A percentile compares a stretch with the other conserved stretches of the same genome.
phyloP scores from a whole-genome alignment of 2,797 vertebrate genomes.

The Sebastolobus alascanus region DNA sequence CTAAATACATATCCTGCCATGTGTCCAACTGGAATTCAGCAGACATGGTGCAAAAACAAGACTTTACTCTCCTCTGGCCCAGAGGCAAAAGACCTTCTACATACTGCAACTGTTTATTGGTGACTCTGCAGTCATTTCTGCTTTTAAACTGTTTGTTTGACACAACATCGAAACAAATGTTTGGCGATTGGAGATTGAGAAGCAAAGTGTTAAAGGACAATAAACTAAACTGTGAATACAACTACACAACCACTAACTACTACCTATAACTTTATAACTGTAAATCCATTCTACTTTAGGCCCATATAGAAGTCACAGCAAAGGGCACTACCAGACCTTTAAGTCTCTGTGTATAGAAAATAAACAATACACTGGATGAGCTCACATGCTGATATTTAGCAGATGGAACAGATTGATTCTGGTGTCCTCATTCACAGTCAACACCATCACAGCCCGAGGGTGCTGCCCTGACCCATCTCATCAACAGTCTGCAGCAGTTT shows the following conservation, averaged over 20 bases:
- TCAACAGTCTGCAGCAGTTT: constrained; percentile 33
- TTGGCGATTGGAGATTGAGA: not conserved
- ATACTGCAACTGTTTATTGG: constrained; percentile 13
- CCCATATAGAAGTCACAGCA: not conserved
- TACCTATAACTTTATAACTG: not conserved
- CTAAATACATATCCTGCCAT: constrained; percentile 66
- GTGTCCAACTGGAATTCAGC: constrained; percentile 47
- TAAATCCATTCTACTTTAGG: not conserved
- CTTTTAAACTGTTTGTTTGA: not conserved
- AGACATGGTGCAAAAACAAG: constrained; percentile 56
- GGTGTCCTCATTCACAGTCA: constrained; percentile 56
- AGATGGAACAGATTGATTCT: constrained; percentile 60
- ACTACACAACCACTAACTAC: not conserved
- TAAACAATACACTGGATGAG: constrained; percentile 4
- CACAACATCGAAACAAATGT: not conserved
- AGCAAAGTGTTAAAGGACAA: not conserved
- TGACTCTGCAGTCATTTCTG: not conserved
- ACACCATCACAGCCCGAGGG: constrained; percentile 47
- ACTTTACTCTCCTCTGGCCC: constrained; percentile 43
- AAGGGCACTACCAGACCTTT: not conserved
- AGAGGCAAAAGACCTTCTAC: constrained; percentile 24
- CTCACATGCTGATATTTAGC: constrained; percentile 30
- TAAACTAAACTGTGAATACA: not conserved
- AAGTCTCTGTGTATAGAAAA: constrained; percentile 7
- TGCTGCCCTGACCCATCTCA: constrained; percentile 25